Evolutionary conservation across 92 coral and sea anemone species (phyloP).

Genomic region (Porites rus): DNA sequence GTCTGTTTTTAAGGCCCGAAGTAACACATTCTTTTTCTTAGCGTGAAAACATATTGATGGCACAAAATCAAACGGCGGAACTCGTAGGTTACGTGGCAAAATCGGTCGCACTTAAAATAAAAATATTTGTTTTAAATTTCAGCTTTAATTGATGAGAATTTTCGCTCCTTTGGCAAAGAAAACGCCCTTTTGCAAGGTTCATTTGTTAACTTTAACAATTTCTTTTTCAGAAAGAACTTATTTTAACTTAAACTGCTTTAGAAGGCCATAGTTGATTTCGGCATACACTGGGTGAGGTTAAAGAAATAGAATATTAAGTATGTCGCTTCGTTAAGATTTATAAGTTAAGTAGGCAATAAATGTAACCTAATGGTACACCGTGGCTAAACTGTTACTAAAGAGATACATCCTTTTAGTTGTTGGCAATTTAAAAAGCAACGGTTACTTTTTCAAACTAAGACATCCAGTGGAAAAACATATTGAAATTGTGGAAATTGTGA

Average conservation of each 20-base stretch:
- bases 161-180: neutral
- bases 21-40: conserved; percentile 16
- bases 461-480: neutral
- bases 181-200: neutral
- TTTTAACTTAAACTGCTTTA: neutral
- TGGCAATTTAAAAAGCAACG: neutral
- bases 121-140: neutral
- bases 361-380: neutral
- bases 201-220: neutral
- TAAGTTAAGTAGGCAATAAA: neutral
- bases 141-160: neutral
- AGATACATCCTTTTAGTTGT: neutral
- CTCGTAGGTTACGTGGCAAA: neutral
- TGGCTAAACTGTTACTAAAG: neutral
- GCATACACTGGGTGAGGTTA: too few relatives aligned
- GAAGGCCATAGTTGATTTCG: neutral
- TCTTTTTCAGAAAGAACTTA: neutral
- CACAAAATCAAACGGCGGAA: neutral
- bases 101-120: neutral
- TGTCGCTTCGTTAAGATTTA: too few relatives aligned
- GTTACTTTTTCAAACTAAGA: neutral
- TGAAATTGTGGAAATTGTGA: neutral
- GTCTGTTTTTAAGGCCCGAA: conserved; percentile 25
- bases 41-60: neutral
- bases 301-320: too few relatives aligned